Evolutionary conservation across 2,113 vertebrate genomes (phyloP).

Genomic region (Lepisosteus osseus): DNA sequence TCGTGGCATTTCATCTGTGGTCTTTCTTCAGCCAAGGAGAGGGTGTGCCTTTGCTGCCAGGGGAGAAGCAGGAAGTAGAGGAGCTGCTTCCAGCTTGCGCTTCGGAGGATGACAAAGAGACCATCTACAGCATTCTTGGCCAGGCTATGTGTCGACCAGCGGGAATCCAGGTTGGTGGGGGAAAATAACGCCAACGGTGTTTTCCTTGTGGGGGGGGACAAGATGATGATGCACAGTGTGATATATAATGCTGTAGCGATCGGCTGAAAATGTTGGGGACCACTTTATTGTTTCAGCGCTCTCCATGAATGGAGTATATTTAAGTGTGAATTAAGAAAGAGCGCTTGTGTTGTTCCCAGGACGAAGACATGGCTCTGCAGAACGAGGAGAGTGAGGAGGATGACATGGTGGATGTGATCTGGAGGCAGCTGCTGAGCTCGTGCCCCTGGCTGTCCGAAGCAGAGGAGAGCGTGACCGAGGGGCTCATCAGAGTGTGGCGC

Average conservation of each 20-base stretch:
- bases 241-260: no score
- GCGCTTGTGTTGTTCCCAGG: constrained; percentile 60
- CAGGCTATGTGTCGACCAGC: constrained; percentile 95
- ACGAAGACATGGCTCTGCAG: constrained; percentile 95
- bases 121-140: constrained; percentile 90
- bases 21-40: constrained; percentile 82
- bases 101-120: constrained; percentile 85
- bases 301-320: neutral
- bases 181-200: no score
- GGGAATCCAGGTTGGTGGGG: constrained; percentile 83
- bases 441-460: constrained; percentile 91
- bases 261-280: no score
- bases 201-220: no score
- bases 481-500: constrained; percentile 90
- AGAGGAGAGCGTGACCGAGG: constrained; percentile 82
- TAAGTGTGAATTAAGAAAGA: neutral
- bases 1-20: neutral
- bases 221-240: no score
- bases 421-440: constrained; percentile 82
- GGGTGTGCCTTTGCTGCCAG: constrained; percentile 86
- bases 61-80: constrained; percentile 90
- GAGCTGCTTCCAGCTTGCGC: constrained; percentile 81
- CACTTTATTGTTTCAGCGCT: no score
- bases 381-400: constrained; percentile 90
- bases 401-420: constrained; percentile 94